Percentiles rank a stretch among this genome's conserved stretches.
These are phyloP conservation scores for Drosophila pseudoananassae DNA, from an alignment of 1,140 invertebrate genomes.

Conservation along the genomic window DNA sequence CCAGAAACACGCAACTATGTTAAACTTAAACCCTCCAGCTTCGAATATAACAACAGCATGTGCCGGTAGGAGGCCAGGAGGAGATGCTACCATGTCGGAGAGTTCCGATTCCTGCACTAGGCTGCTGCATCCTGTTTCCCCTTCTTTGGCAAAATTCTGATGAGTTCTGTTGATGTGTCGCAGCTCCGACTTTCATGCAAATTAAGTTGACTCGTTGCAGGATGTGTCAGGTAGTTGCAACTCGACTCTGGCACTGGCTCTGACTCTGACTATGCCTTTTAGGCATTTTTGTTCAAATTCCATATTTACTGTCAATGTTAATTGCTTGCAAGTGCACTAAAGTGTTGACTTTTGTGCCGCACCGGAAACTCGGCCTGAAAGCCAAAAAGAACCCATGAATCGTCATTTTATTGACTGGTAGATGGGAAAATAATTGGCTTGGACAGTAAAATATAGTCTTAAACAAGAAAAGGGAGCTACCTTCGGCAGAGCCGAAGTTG, in stretches of 20 bases:
- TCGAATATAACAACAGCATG: constrained; percentile 1
- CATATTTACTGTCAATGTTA: constrained; percentile 80
- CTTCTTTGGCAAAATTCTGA: constrained; percentile 48
- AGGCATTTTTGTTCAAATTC: constrained; percentile 78
- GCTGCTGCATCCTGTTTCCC: constrained; percentile 47
- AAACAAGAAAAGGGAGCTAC: no score
- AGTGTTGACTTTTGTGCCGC: constrained; percentile 74
- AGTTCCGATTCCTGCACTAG: constrained; percentile 31
- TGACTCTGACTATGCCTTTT: constrained; percentile 46
- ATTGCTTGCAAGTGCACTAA: constrained; percentile 77
- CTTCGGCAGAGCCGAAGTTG: no score
- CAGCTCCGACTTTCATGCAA: constrained; percentile 49
- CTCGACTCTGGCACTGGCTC: not conserved
- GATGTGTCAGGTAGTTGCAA: constrained; percentile 37
- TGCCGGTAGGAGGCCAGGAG: not conserved
- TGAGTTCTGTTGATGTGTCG: constrained; percentile 34
- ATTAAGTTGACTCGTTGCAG: constrained; percentile 71
- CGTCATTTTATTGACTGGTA: constrained; percentile 11
- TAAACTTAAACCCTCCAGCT: constrained; percentile 49
- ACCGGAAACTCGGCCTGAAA: constrained; percentile 62
- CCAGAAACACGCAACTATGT: constrained; percentile 34
- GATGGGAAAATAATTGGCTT: not conserved
- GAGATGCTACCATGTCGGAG: not conserved
- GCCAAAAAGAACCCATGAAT: constrained; percentile 35
- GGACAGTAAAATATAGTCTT: not conserved